Conservation (phyloP, 2,888 invertebrate genomes). For the Heliconius sara region DNA sequence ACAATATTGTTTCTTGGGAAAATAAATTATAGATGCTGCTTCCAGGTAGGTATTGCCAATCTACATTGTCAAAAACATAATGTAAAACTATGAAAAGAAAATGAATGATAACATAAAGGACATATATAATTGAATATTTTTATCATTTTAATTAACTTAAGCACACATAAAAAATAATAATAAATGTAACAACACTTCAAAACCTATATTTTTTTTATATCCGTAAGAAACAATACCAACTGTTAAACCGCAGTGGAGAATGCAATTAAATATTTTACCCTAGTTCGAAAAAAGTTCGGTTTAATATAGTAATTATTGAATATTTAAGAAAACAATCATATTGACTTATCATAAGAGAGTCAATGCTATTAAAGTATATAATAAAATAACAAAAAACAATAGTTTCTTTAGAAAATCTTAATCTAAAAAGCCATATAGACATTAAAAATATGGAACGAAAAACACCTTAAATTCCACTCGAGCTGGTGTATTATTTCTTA, state of each 20-base stretch:
- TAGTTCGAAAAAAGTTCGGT: neutral
- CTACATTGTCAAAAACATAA: slow-evolving; percentile 38
- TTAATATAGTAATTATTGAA: neutral
- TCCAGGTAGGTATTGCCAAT: slow-evolving; percentile 36
- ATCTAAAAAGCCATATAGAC: slow-evolving; percentile 23
- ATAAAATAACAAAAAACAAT: neutral
- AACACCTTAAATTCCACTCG: slow-evolving; percentile 65
- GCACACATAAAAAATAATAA: neutral
- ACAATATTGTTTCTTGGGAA: neutral
- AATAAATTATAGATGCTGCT: neutral
- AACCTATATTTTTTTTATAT: slow-evolving; percentile 30
- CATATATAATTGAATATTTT: neutral
- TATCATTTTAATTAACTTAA: neutral
- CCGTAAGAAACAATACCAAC: slow-evolving; percentile 66
- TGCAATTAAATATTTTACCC: slow-evolving; percentile 42
- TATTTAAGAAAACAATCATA: too few relatives aligned
- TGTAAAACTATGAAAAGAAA: neutral
- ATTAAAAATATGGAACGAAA: slow-evolving; percentile 60
- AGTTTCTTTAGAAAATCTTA: slow-evolving; percentile 20
- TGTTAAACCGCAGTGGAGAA: slow-evolving; percentile 52
- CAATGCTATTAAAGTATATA: neutral
- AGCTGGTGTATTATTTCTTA: slow-evolving; percentile 67
- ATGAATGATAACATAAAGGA: neutral
- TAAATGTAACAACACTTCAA: neutral
- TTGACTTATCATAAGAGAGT: neutral